Evolutionary conservation across 2,888 invertebrate species (phyloP).

Genomic region (Scelioninae gen. 1): DNA sequence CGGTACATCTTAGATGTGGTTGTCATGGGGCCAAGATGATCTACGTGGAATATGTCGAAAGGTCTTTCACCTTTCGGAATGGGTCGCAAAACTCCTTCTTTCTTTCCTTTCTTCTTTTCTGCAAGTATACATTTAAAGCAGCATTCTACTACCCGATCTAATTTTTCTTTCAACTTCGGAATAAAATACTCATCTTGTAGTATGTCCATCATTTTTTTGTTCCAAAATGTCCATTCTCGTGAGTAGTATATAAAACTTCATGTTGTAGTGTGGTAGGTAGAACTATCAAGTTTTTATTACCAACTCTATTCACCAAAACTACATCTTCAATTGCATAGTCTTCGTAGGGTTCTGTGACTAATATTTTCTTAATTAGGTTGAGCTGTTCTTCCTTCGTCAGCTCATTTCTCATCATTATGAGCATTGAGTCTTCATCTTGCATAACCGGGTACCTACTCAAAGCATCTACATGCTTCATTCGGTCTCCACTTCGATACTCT

Average conservation of each 20-base stretch:
- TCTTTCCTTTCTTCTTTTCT: slow-evolving; percentile 60
- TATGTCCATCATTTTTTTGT: slow-evolving; percentile 48
- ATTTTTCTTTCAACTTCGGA: slow-evolving; percentile 54
- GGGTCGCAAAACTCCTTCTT: slow-evolving; percentile 39
- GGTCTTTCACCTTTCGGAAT: slow-evolving; percentile 43
- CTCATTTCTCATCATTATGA: slow-evolving; percentile 23
- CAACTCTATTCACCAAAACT: too few relatives aligned
- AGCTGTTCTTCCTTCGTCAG: slow-evolving; percentile 34
- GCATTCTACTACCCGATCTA: slow-evolving; percentile 44
- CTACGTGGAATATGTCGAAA: slow-evolving; percentile 27
- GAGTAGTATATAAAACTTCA: slow-evolving; percentile 35
- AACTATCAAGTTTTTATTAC: slow-evolving; percentile 14
- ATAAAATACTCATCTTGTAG: slow-evolving; percentile 56
- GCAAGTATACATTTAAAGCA: slow-evolving; percentile 57
- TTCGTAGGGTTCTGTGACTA: slow-evolving; percentile 34
- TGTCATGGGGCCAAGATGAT: slow-evolving; percentile 32
- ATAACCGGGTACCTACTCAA: slow-evolving; percentile 62
- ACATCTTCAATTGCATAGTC: slow-evolving; percentile 46
- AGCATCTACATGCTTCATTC: slow-evolving; percentile 55
- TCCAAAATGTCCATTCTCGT: slow-evolving; percentile 64
- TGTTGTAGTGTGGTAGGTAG: slow-evolving; percentile 51
- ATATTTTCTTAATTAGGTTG: slow-evolving; percentile 3
- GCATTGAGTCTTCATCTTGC: slow-evolving; percentile 29
- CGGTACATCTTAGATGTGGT: slow-evolving; percentile 15
- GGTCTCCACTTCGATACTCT: slow-evolving; percentile 19